Conservation (phyloP, 2,888 invertebrate species). For the Physocephala rufipes region DNA sequence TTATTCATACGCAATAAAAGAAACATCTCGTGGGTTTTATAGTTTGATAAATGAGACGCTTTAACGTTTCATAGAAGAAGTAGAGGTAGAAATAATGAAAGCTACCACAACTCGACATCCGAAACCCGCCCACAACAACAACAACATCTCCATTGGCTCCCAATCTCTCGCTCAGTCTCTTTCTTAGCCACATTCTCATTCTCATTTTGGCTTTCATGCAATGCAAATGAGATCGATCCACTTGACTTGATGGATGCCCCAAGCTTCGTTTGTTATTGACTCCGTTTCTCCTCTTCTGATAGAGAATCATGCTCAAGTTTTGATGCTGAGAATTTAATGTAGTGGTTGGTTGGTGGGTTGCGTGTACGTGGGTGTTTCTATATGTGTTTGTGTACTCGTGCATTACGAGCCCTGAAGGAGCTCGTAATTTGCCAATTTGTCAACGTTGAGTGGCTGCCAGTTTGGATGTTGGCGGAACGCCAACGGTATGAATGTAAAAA, state of each 20-base stretch:
- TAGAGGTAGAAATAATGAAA: neutral
- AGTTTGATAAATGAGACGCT: conserved; percentile 46
- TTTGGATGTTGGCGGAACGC: neutral
- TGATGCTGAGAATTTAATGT: neutral
- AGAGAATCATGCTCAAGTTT: no score
- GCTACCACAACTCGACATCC: no score
- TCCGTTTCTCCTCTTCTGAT: neutral
- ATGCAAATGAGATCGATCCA: neutral
- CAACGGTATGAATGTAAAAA: no score
- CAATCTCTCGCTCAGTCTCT: no score
- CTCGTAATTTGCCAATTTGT: conserved; percentile 38
- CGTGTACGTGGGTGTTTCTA: neutral
- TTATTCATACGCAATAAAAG: neutral
- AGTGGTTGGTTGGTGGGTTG: neutral
- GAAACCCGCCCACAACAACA: no score
- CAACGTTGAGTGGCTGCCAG: conserved; percentile 26
- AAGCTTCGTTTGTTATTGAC: no score
- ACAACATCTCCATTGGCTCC: no score
- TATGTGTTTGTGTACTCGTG: neutral
- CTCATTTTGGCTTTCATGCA: conserved; percentile 20
- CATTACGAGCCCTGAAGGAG: neutral
- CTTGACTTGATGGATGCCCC: no score
- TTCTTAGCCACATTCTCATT: no score
- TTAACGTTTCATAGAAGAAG: neutral
- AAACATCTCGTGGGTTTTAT: conserved; percentile 30